phyloP scores from a whole-genome alignment of 2,113 vertebrate species.

The Mionectes macconnelli region DNA sequence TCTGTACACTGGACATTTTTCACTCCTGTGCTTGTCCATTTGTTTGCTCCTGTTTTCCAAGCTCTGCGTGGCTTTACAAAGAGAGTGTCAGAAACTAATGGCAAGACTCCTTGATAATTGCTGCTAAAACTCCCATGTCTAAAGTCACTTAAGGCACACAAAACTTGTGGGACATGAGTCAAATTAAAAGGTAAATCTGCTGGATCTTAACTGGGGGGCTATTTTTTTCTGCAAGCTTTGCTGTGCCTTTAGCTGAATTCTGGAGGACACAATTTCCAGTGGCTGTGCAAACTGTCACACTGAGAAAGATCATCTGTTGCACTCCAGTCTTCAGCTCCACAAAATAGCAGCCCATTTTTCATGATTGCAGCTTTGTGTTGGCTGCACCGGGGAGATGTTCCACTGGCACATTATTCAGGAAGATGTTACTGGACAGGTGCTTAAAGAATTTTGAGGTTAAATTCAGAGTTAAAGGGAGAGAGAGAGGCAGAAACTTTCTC shows the following conservation, averaged over 20 bases:
- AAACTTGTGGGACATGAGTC: background rate
- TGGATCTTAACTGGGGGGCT: background rate
- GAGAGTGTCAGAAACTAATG: constrained; percentile 5
- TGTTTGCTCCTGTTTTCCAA: background rate
- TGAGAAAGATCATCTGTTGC: constrained; percentile 33
- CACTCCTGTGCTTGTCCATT: background rate
- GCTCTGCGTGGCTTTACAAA: background rate
- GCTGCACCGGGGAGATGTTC: background rate
- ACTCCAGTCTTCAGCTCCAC: background rate
- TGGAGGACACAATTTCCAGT: constrained; percentile 8
- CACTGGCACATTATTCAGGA: constrained; percentile 16
- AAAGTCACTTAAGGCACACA: background rate
- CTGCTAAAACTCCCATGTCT: background rate
- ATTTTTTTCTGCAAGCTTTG: background rate
- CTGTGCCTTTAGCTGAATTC: background rate
- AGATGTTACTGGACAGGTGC: background rate
- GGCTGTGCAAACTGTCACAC: constrained; percentile 19
- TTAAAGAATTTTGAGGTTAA: constrained; percentile 1
- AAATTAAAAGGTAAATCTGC: background rate
- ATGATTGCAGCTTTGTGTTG: constrained; percentile 15
- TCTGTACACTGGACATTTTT: constrained; percentile 7
- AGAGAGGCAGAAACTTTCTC: background rate
- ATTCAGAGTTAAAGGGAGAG: background rate
- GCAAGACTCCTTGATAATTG: constrained; percentile 9
- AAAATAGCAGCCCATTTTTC: constrained; percentile 24